Percentiles rank a stretch among this genome's conserved stretches.
These are phyloP conservation scores for Hycleus cichorii DNA, from an alignment of 1,140 invertebrate species.

Conservation along the genomic window DNA sequence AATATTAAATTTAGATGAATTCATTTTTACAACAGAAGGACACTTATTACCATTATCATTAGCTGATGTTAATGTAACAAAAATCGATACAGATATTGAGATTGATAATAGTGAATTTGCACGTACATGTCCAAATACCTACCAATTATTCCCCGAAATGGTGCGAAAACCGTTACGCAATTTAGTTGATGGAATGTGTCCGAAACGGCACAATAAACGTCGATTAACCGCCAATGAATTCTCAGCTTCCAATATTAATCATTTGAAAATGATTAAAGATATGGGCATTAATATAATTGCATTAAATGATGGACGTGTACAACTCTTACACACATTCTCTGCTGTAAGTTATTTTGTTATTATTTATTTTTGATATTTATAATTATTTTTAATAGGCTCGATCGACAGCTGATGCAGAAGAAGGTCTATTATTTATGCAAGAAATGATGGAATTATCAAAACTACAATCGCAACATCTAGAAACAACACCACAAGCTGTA, in stretches of 20 bases:
- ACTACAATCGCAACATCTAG: constrained; percentile 54
- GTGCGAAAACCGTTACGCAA: constrained; percentile 72
- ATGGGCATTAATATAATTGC: constrained; percentile 94
- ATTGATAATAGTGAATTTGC: constrained; percentile 58
- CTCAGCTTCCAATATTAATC: constrained; percentile 80
- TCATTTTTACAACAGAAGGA: constrained; percentile 95
- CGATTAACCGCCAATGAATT: constrained; percentile 67
- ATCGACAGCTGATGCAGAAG: constrained; percentile 76
- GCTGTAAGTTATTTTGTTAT: constrained; percentile 51
- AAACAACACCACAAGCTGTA: constrained; percentile 51
- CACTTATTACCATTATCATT: constrained; percentile 88
- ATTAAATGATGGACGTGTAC: constrained; percentile 80
- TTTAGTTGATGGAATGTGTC: constrained; percentile 76
- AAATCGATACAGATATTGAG: constrained; percentile 35
- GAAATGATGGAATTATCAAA: constrained; percentile 92
- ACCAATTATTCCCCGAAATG: constrained; percentile 72
- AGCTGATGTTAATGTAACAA: constrained; percentile 35
- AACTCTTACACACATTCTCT: constrained; percentile 79
- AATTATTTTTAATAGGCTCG: constrained; percentile 57
- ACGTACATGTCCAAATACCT: constrained; percentile 78
- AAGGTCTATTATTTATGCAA: constrained; percentile 92
- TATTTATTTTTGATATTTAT: no score
- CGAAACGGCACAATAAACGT: constrained; percentile 49
- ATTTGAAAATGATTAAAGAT: constrained; percentile 76
- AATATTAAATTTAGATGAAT: constrained; percentile 88